These are phyloP conservation scores for Xyrichtys novacula DNA, from an alignment of 2,797 vertebrate genomes.

Conservation along the genomic window DNA sequence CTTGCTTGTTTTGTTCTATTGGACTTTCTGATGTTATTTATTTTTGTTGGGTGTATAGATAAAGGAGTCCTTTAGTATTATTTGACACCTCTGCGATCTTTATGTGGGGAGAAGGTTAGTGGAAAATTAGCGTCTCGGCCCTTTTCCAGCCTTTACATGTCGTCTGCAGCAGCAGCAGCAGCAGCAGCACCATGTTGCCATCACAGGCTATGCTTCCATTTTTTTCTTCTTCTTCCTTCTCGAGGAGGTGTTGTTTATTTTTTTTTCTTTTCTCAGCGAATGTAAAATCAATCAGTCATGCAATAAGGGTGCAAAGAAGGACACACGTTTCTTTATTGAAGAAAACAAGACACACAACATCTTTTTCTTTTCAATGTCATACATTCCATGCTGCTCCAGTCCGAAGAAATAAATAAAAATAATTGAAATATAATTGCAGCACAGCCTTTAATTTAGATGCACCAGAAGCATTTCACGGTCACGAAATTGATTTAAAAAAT, in stretches of 20 bases:
- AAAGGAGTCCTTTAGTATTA: slow-evolving; percentile 93
- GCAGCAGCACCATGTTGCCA: slow-evolving; percentile 47
- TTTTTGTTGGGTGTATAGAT: slow-evolving; percentile 90
- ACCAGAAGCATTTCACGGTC: slow-evolving; percentile 30
- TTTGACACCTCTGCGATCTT: slow-evolving; percentile 91
- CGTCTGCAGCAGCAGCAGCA: slow-evolving; percentile 48
- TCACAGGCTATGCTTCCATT: slow-evolving; percentile 45
- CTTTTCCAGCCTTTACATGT: slow-evolving; percentile 54
- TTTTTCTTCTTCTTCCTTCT: slow-evolving; percentile 51
- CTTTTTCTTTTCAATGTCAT: slow-evolving; percentile 85
- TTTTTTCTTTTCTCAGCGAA: slow-evolving; percentile 82
- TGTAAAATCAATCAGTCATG: slow-evolving; percentile 87
- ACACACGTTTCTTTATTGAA: slow-evolving; percentile 83
- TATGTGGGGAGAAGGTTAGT: slow-evolving; percentile 88
- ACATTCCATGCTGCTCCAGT: slow-evolving; percentile 97
- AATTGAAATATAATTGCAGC: slow-evolving; percentile 80
- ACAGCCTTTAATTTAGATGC: slow-evolving; percentile 71
- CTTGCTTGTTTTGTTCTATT: slow-evolving; percentile 90
- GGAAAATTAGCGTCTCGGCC: slow-evolving; percentile 67
- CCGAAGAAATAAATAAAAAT: slow-evolving; percentile 89
- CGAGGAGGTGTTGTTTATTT: slow-evolving; percentile 73
- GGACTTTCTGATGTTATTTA: slow-evolving; percentile 96
- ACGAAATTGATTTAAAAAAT: slow-evolving; percentile 23
- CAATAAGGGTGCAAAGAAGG: slow-evolving; percentile 91
- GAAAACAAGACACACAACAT: slow-evolving; percentile 60